These are phyloP conservation scores for Dufourea novaeangliae DNA, from an alignment of 1,140 invertebrate species.

Conservation along the genomic window DNA sequence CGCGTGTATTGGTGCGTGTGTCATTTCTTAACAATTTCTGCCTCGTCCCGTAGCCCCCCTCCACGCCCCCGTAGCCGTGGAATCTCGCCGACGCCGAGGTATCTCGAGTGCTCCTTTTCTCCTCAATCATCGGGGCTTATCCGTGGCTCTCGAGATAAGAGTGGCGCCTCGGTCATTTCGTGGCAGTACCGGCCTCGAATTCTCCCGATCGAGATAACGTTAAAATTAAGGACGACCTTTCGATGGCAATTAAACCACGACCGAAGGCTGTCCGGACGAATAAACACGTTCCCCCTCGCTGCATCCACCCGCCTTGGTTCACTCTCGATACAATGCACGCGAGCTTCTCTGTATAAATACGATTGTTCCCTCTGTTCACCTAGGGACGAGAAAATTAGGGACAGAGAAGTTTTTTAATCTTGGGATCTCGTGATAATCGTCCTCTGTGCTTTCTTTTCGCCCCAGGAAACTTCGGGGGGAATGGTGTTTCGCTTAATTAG, in stretches of 20 bases:
- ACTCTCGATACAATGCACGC: conserved; percentile 22
- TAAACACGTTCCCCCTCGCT: conserved; percentile 29
- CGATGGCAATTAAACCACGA: conserved; percentile 67
- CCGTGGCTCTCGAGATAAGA: conserved; percentile 72
- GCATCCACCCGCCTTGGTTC: no score
- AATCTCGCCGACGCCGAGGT: conserved; percentile 37
- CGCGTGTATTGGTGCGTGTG: conserved; percentile 31
- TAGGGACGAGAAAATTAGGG: not conserved
- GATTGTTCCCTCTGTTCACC: no score
- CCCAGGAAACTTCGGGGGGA: no score
- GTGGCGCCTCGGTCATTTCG: conserved; percentile 75
- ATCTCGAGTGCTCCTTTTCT: conserved; percentile 67
- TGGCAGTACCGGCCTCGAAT: conserved; percentile 57
- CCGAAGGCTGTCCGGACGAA: conserved; percentile 19
- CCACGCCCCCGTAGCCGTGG: not conserved
- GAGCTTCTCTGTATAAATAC: not conserved
- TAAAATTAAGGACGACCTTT: conserved; percentile 68
- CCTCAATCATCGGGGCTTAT: conserved; percentile 74
- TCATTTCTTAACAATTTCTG: conserved; percentile 48
- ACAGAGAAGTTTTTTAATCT: no score
- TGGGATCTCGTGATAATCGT: no score
- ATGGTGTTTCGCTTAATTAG: no score
- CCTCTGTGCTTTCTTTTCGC: no score
- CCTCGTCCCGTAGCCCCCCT: not conserved
- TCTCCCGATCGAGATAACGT: conserved; percentile 60